Percentiles rank a stretch among this genome's conserved stretches.
These are phyloP conservation scores for Furcifer pardalis DNA, from an alignment of 2,797 vertebrate species.

Conservation along the genomic window DNA sequence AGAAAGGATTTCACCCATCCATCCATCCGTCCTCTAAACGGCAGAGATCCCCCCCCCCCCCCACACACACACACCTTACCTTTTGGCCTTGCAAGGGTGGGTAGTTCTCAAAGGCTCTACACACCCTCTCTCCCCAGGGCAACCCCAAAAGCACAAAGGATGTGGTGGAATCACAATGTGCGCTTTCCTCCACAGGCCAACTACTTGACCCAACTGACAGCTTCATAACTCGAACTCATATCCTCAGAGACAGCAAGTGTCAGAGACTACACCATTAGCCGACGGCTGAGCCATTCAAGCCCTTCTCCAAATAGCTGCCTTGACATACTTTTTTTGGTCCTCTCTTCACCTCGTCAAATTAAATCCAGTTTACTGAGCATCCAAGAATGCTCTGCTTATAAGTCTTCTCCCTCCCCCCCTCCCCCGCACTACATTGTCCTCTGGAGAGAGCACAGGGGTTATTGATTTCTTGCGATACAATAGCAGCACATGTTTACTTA, in stretches of 20 bases:
- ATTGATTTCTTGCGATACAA: slow-evolving; percentile 38
- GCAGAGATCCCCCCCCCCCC: not conserved
- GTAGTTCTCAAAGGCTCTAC: not conserved
- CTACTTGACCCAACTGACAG: slow-evolving; percentile 28
- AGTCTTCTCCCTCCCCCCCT: not conserved
- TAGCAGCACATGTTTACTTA: slow-evolving; percentile 43
- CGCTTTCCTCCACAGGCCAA: not conserved
- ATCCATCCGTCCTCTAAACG: fast-evolving
- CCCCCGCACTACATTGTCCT: slow-evolving; percentile 29
- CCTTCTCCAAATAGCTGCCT: not conserved
- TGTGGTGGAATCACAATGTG: not conserved
- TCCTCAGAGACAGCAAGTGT: slow-evolving; percentile 4
- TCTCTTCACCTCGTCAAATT: slow-evolving; percentile 43
- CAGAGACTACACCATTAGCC: slow-evolving; percentile 1
- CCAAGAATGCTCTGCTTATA: slow-evolving; percentile 22
- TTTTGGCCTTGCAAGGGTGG: not conserved
- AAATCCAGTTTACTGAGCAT: slow-evolving; percentile 47
- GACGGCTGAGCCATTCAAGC: not conserved
- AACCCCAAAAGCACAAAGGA: not conserved
- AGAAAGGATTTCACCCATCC: fast-evolving
- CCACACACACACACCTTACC: no score
- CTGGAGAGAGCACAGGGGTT: slow-evolving; percentile 16
- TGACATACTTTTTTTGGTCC: slow-evolving; percentile 5
- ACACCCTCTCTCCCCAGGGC: fast-evolving
- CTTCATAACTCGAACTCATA: slow-evolving; percentile 6